A percentile compares a stretch with the other conserved stretches of the same genome.
These are phyloP conservation scores for Zele albiditarsus DNA, from an alignment of 2,888 invertebrate genomes.

Conservation along the genomic window DNA sequence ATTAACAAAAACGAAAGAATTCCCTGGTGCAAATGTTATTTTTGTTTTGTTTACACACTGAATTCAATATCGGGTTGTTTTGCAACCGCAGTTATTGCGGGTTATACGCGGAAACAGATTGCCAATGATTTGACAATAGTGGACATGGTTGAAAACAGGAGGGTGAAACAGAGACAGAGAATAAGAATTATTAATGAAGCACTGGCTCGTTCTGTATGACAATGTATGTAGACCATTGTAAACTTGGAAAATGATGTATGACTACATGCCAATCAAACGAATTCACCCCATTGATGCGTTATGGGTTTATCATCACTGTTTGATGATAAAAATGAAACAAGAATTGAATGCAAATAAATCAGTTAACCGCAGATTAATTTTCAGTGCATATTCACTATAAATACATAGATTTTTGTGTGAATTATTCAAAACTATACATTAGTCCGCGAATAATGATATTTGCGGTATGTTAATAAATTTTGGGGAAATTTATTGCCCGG, in stretches of 20 bases:
- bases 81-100: slow-evolving; percentile 46
- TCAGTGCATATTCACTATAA: slow-evolving; percentile 10
- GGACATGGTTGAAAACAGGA: slow-evolving; percentile 26
- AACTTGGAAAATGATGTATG: slow-evolving; percentile 60
- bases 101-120: slow-evolving; percentile 45
- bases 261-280: slow-evolving; percentile 52
- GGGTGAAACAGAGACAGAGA: slow-evolving; percentile 47
- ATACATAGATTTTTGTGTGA: slow-evolving; percentile 21
- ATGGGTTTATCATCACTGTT: slow-evolving; percentile 44
- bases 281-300: slow-evolving; percentile 7
- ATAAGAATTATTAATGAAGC: slow-evolving; percentile 56
- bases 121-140: slow-evolving; percentile 54
- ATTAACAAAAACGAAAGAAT: background rate
- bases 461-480: slow-evolving; percentile 56
- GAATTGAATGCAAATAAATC: slow-evolving; percentile 33
- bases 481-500: slow-evolving; percentile 59
- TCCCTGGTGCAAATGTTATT: slow-evolving; percentile 3
- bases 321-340: slow-evolving; percentile 42
- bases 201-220: slow-evolving; percentile 44
- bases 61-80: slow-evolving; percentile 43
- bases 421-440: slow-evolving; percentile 28
- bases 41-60: slow-evolving; percentile 6
- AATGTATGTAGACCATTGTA: slow-evolving; percentile 49
- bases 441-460: slow-evolving; percentile 44
- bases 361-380: slow-evolving; percentile 37